Base-by-base conservation (phyloP, 2,797 vertebrate genomes). In the Amniataba percoides region DNA sequence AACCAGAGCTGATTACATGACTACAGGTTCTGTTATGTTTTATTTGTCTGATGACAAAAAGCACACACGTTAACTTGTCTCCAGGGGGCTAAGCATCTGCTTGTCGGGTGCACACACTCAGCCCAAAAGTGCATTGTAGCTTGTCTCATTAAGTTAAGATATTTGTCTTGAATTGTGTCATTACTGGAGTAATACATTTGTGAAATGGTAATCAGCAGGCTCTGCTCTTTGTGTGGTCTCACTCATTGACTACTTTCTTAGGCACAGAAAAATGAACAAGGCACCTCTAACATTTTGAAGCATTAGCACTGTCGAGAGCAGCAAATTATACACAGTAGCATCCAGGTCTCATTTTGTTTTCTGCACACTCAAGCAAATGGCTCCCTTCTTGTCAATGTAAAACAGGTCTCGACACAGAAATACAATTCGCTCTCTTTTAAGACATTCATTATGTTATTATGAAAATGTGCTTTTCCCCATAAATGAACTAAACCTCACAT, bases 181-280 rank as follows among this genome's bases (percentile, higher is more conserved):
- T 74, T 83, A 88, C 87, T 87, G 79, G 39, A 89, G 74, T 87
- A 85, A 88, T 83, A 86, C 78, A 80, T 86, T 76, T 78, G 74
- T 89, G 84, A 91, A 90, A 88, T 82, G 86, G 72, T 87, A 80
- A 85, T 87, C 76, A 86, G 84, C 84, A 73, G 87, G 81, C 79
- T 85, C 78, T 84, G 84, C 81, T 91, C 83, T 85, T 78, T 72
- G 62, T 77, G 86, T 85, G 72, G 68, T 92, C 79, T 90, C 80
- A 76, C 71, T 88, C 86, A 51, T 89, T 67, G 86, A 84, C 89
- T 93, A 86, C 92, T 83, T 91, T 91, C 90, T 92, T 93, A 95
- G 95, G 95, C 95, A 96, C 95, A 75, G 90, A 93, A 91, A 93
- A 94, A 94, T 89, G 84, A 96, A 93, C 92, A 96, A 96, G 95